These are phyloP conservation scores for Rafetus swinhoei DNA, from an alignment of 2,113 vertebrate species.

Conservation along the genomic window DNA sequence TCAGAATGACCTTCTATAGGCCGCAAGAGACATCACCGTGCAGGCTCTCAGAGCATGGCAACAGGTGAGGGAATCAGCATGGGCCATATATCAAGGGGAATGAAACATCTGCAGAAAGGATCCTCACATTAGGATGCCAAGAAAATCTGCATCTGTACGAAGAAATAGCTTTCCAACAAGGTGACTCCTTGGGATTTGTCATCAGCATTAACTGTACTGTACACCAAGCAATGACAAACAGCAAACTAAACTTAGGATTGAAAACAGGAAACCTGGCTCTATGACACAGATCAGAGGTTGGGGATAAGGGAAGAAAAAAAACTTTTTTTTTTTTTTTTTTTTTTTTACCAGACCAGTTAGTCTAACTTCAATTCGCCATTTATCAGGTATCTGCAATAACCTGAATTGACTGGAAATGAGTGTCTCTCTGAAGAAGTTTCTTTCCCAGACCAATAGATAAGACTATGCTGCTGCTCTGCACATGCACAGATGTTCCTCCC, in stretches of 20 bases:
- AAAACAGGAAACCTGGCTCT: not conserved
- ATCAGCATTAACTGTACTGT: constrained; percentile 31
- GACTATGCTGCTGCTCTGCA: not conserved
- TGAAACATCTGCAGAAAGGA: constrained; percentile 55
- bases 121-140: not conserved
- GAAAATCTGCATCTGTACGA: constrained; percentile 20
- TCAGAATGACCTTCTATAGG: constrained; percentile 23
- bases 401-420: constrained; percentile 25
- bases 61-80: constrained; percentile 72
- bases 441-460: constrained; percentile 11
- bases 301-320: not conserved
- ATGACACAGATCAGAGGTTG: not conserved
- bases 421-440: constrained; percentile 11
- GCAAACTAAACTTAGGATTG: constrained; percentile 24
- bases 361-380: not conserved
- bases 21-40: not conserved
- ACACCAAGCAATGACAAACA: constrained; percentile 35
- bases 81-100: constrained; percentile 62
- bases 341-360: constrained; percentile 19
- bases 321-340: rapidly evolving
- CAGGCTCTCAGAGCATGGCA: constrained; percentile 27
- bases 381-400: not conserved
- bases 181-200: constrained; percentile 29
- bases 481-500: not conserved
- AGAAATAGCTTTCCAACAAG: constrained; percentile 34